These are phyloP conservation scores for Decapterus maruadsi DNA, from an alignment of 2,797 vertebrate genomes.

Conservation along the genomic window DNA sequence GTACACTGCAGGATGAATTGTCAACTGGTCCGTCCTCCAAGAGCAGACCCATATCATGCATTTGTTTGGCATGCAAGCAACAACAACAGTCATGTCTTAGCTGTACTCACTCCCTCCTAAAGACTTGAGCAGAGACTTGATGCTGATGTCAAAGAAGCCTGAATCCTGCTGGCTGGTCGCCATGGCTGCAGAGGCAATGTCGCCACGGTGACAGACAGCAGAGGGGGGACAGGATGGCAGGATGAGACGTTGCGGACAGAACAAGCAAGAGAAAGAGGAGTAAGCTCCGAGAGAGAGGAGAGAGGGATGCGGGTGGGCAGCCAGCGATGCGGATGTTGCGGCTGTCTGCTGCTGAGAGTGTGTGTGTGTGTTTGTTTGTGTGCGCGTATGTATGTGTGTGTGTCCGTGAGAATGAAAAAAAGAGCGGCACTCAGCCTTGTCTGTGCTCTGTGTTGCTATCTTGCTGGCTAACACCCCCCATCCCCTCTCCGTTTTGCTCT, in stretches of 20 bases:
- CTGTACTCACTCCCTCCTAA: constrained; percentile 98
- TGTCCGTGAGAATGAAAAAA: constrained; percentile 43
- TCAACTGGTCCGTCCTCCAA: not conserved
- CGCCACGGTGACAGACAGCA: constrained; percentile 86
- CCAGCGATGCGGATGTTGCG: constrained; percentile 73
- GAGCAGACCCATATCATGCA: constrained; percentile 11
- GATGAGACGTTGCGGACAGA: constrained; percentile 75
- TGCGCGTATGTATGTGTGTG: constrained; percentile 35
- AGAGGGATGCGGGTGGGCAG: constrained; percentile 65
- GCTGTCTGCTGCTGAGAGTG: constrained; percentile 64
- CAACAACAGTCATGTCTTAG: constrained; percentile 43
- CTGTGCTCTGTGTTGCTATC: constrained; percentile 69
- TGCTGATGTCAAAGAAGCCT: constrained; percentile 99
- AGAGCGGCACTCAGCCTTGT: constrained; percentile 51
- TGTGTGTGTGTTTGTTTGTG: constrained; percentile 34
- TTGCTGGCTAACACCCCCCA: constrained; percentile 72
- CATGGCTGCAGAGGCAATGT: constrained; percentile 90
- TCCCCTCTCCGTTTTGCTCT: constrained; percentile 85
- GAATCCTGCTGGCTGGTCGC: constrained; percentile 98
- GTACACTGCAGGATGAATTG: constrained; percentile 31
- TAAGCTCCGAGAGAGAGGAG: constrained; percentile 34
- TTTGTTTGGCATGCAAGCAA: constrained; percentile 41
- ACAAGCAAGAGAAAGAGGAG: constrained; percentile 66
- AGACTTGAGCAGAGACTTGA: constrained; percentile 99
- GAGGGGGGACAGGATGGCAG: constrained; percentile 86